These are phyloP conservation scores for Tyto alba DNA, from an alignment of 2,113 vertebrate genomes.

Conservation along the genomic window DNA sequence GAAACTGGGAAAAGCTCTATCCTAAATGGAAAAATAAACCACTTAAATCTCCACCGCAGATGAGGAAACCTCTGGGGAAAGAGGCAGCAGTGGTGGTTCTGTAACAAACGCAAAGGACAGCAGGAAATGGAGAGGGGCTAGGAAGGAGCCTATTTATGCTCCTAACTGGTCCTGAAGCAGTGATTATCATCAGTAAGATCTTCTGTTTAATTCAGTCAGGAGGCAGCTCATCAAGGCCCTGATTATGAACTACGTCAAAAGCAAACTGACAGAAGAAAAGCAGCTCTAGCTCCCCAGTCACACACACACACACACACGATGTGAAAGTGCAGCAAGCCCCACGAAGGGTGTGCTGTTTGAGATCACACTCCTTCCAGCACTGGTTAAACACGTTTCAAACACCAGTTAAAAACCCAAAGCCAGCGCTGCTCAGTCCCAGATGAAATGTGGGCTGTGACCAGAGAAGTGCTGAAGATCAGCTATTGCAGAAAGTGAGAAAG, in stretches of 20 bases:
- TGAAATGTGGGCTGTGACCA: not conserved
- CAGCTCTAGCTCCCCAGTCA: not conserved
- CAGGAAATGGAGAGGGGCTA: not conserved
- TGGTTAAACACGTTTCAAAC: not conserved
- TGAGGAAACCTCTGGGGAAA: not conserved
- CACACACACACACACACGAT: accelerated
- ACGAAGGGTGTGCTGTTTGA: accelerated
- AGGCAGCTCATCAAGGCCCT: not conserved
- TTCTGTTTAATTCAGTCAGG: not conserved
- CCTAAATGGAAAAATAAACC: not conserved
- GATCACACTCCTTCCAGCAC: not conserved
- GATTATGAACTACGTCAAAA: not conserved
- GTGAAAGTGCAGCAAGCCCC: accelerated
- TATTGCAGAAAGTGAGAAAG: not conserved
- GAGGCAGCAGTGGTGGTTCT: not conserved
- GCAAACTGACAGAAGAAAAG: not conserved
- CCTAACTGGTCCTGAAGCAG: not conserved
- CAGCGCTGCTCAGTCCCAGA: not conserved
- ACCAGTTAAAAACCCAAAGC: not conserved
- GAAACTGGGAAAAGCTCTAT: not conserved
- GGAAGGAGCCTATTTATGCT: not conserved
- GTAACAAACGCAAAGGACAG: not conserved
- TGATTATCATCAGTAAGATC: not conserved
- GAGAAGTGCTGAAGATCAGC: not conserved
- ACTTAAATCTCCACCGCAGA: not conserved